Base-by-base conservation (phyloP, 2,888 invertebrate genomes). In the Tortricodes alternella region DNA sequence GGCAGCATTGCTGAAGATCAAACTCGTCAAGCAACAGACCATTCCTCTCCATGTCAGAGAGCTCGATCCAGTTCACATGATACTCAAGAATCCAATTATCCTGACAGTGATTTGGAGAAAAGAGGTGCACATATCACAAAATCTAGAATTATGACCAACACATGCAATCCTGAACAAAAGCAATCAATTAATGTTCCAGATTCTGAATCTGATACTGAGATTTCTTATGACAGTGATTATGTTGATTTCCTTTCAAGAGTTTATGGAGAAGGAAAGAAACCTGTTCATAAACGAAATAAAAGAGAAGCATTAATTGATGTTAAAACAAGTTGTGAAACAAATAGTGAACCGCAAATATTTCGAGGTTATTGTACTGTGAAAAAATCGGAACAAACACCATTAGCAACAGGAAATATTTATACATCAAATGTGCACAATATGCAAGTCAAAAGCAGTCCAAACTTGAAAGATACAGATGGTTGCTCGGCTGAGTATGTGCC, bases 401-500 rank as follows among this genome's bases (percentile, higher is more conserved):
- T 89, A 62, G 80, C 69, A 1, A 83, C 85, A 59, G 89, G 85
- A 27, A 89, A 87, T 66, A 88, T 89, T 63, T 89, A 89, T 48
- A 84, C 82, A 32, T 62, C 74, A 9, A 87, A 85, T 67, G 74
- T 85, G 46, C 80, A 76, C 38, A 85, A 86, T 53, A 88, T 89
- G 87, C 75, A 67, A 63, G 75, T 70, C 1, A 84, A 74, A 64
- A 59, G 62, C 49, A 74, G 72, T 27, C 73, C 68, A 19, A 74
- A 62, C 58, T 21, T 63, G 13, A 49, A 70, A 1, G 87, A 85
- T 27, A 71, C 72, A 55, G 89, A 89, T 69, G 80, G 76, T 21
- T 81, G 75, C 68, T 83, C 83, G 18, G 81, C 77, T 71, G 91
- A 91, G 70, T 91, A 91, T 79, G 83, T 91, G 11, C 91, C 91